Conservation (phyloP, 30 jellyfish, hydroid and myxozoan genomes). For the Clytia hemisphaerica region DNA sequence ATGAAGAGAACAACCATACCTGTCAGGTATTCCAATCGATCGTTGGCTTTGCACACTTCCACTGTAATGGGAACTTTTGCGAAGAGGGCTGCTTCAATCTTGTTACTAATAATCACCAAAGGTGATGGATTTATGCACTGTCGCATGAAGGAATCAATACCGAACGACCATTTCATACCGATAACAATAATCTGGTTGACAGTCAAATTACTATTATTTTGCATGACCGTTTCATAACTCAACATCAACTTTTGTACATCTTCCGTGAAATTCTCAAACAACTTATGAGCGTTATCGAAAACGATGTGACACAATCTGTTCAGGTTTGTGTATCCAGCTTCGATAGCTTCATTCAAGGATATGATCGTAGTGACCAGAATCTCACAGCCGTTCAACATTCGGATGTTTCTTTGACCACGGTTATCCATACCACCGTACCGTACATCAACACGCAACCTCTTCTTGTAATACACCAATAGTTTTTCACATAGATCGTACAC, state of each 20-base stretch:
- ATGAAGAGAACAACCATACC: slow-evolving; percentile 36
- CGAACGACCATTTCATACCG: slow-evolving; percentile 73
- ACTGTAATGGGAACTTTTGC: slow-evolving; percentile 51
- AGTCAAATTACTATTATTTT: slow-evolving; percentile 23
- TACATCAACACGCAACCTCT: slow-evolving; percentile 27
- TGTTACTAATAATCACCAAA: slow-evolving; percentile 36
- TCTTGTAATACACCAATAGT: slow-evolving; percentile 34
- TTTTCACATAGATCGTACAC: slow-evolving; percentile 40
- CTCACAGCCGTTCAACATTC: slow-evolving; percentile 80
- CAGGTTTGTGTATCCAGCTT: slow-evolving; percentile 55
- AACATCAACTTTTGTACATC: slow-evolving; percentile 48
- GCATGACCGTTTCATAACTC: slow-evolving; percentile 33
- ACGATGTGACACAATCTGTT: slow-evolving; percentile 65
- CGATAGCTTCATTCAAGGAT: slow-evolving; percentile 36
- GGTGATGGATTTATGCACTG: slow-evolving; percentile 64
- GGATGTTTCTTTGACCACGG: slow-evolving; percentile 42
- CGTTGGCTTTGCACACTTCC: slow-evolving; percentile 45
- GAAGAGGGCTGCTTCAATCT: slow-evolving; percentile 73
- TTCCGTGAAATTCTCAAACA: slow-evolving; percentile 63
- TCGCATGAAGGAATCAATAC: slow-evolving; percentile 39
- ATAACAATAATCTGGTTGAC: slow-evolving; percentile 61
- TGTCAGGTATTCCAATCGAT: slow-evolving; percentile 45
- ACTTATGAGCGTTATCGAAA: slow-evolving; percentile 57
- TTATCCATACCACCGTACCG: slow-evolving; percentile 71
- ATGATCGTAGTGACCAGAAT: slow-evolving; percentile 68